Evolutionary conservation across 2,113 vertebrate genomes (phyloP).

Genomic region (Pelecanus crispus): DNA sequence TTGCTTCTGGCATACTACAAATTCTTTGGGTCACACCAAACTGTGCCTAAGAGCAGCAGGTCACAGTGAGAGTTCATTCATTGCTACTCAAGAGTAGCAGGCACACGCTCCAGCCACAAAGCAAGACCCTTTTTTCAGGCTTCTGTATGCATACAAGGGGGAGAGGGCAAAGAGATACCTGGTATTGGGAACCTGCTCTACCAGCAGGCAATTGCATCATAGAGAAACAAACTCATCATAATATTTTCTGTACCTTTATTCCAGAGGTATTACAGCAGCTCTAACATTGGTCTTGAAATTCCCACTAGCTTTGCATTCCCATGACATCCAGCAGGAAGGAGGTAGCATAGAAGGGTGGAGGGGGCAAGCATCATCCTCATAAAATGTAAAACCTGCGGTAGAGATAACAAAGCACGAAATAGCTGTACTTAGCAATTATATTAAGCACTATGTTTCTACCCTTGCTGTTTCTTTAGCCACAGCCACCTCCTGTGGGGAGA

Average conservation of each 20-base stretch:
- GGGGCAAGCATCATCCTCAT: not conserved
- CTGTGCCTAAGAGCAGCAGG: not conserved
- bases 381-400: not conserved
- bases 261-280: not conserved
- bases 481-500: not conserved
- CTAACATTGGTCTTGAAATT: not conserved
- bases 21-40: not conserved
- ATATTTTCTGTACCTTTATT: not conserved
- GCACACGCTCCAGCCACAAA: not conserved
- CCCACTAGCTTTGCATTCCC: not conserved
- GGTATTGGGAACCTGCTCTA: fast-evolving
- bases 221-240: not conserved
- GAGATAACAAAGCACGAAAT: not conserved
- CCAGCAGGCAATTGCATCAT: not conserved
- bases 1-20: not conserved
- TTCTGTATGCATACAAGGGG: not conserved
- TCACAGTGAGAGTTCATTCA: not conserved
- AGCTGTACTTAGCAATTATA: not conserved
- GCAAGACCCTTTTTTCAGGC: not conserved
- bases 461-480: not conserved
- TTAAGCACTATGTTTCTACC: not conserved
- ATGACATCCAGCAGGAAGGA: not conserved
- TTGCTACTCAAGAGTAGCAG: not conserved
- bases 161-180: not conserved
- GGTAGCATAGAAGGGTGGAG: not conserved